Conservation (phyloP, 2,797 vertebrate species). For the Spinibarbus caldwelli region DNA sequence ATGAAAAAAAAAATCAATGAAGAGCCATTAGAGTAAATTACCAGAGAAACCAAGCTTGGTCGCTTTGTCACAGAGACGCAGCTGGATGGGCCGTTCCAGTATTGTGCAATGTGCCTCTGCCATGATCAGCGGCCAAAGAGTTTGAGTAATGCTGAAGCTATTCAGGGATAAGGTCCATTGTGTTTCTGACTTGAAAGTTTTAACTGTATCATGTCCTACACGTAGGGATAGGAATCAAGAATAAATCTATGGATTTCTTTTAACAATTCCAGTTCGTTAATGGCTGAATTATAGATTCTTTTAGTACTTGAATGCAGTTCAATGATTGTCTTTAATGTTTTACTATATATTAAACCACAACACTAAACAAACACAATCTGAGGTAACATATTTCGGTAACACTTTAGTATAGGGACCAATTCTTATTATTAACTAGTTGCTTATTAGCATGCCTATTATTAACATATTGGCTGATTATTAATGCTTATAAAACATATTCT, state of each 20-base stretch:
- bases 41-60: slow-evolving; percentile 40
- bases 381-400: too few relatives aligned
- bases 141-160: slow-evolving; percentile 68
- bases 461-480: too few relatives aligned
- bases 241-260: neutral
- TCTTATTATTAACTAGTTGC: too few relatives aligned
- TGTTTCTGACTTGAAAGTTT: slow-evolving; percentile 66
- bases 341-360: neutral
- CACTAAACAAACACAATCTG: neutral
- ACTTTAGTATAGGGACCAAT: too few relatives aligned
- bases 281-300: neutral
- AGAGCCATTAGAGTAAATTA: slow-evolving; percentile 15
- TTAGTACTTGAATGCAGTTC: neutral
- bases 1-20: slow-evolving; percentile 29
- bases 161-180: slow-evolving; percentile 67
- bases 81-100: slow-evolving; percentile 67
- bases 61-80: slow-evolving; percentile 51
- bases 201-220: slow-evolving; percentile 68
- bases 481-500: too few relatives aligned
- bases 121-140: slow-evolving; percentile 62
- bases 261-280: neutral
- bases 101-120: slow-evolving; percentile 68
- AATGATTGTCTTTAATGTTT: neutral
- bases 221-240: neutral
- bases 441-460: too few relatives aligned